Percentiles rank a stretch among this genome's conserved stretches.
phyloP scores from a whole-genome alignment of 2,888 invertebrate genomes.

The Lampropteryx suffumata region DNA sequence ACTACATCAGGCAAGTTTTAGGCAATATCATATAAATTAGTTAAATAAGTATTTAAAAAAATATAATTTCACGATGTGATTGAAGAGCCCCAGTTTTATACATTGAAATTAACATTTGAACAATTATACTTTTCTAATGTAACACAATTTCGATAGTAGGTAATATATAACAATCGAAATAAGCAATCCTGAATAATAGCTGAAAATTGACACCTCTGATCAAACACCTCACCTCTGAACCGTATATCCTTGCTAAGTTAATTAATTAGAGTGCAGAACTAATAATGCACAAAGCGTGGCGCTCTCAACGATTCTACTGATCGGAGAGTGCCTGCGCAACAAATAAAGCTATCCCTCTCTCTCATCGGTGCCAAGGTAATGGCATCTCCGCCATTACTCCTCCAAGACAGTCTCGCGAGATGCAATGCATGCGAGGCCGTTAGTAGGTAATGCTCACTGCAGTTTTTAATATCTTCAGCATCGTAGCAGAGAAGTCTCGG shows the following conservation, averaged over 20 bases:
- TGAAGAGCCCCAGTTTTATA: slow-evolving; percentile 45
- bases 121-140: background rate
- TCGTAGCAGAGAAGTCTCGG: background rate
- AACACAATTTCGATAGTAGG: slow-evolving; percentile 20
- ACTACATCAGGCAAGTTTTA: slow-evolving; percentile 72
- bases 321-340: slow-evolving; percentile 39
- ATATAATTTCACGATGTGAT: slow-evolving; percentile 42
- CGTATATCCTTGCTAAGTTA: slow-evolving; percentile 74
- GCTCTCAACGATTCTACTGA: slow-evolving; percentile 43
- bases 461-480: slow-evolving; percentile 13
- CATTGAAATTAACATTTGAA: slow-evolving; percentile 4
- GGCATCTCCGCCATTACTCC: slow-evolving; percentile 23
- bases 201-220: slow-evolving; percentile 64
- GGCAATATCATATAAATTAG: slow-evolving; percentile 53
- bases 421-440: no score
- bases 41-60: no score
- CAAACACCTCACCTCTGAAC: slow-evolving; percentile 66
- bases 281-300: slow-evolving; percentile 55
- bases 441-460: slow-evolving; percentile 25
- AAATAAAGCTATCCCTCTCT: slow-evolving; percentile 54
- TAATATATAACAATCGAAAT: slow-evolving; percentile 22
- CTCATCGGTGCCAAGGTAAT: no score
- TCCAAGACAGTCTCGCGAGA: background rate
- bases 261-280: slow-evolving; percentile 64
- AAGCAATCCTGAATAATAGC: slow-evolving; percentile 55